phyloP scores from a whole-genome alignment of 2,888 invertebrate species.

The Torymus tubicola region DNA sequence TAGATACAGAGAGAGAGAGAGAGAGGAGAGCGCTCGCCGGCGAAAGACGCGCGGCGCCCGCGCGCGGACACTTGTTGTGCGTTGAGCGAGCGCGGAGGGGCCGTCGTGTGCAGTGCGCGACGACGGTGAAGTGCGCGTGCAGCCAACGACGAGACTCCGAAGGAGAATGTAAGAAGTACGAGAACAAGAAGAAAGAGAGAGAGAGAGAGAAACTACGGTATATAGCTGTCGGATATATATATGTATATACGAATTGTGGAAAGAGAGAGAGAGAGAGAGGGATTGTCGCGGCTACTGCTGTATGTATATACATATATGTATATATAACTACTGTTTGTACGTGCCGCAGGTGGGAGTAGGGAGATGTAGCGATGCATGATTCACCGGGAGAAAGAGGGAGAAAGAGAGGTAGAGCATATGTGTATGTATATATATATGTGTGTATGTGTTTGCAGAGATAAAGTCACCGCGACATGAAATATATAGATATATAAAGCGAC shows the following conservation, averaged over 20 bases:
- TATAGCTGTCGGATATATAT: neutral
- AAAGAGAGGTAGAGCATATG: too few species aligned
- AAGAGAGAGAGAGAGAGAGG: too few species aligned
- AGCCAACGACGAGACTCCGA: neutral
- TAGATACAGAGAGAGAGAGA: neutral
- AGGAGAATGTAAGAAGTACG: neutral
- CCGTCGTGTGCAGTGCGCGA: neutral
- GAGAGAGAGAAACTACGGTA: neutral
- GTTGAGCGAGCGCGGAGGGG: neutral
- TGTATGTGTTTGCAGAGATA: too few species aligned
- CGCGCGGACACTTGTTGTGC: conserved; percentile 10
- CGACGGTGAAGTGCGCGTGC: neutral
- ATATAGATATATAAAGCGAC: too few species aligned
- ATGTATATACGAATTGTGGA: neutral
- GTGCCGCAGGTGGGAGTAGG: too few species aligned
- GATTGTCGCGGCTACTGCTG: too few species aligned
- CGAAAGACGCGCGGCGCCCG: neutral
- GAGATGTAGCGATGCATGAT: too few species aligned
- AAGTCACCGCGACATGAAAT: too few species aligned
- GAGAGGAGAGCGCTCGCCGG: neutral
- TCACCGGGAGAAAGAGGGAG: too few species aligned
- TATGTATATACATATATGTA: too few species aligned
- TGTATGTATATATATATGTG: too few species aligned
- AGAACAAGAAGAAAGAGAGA: neutral
- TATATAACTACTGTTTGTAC: too few species aligned